Evolutionary conservation across 2,888 invertebrate species (phyloP).

Genomic region (Buathra laborator): DNA sequence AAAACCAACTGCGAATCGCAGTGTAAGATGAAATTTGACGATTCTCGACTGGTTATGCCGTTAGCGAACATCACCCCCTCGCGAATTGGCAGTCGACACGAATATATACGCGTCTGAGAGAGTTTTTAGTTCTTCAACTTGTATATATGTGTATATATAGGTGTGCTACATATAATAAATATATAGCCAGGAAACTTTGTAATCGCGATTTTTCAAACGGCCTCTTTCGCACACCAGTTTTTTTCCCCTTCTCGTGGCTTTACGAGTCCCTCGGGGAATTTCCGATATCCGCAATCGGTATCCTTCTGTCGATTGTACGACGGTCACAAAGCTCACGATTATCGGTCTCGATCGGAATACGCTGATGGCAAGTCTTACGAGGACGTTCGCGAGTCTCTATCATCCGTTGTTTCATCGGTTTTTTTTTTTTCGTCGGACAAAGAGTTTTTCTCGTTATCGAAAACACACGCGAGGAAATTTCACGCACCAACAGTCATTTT

Average conservation of each 20-base stretch:
- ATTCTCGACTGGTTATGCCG: neutral
- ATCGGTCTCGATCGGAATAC: constrained; percentile 27
- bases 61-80: constrained; percentile 1
- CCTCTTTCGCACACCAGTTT: neutral
- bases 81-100: neutral
- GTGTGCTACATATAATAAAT: neutral
- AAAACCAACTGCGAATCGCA: neutral
- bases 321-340: constrained; percentile 14
- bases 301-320: neutral
- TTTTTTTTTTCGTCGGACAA: neutral
- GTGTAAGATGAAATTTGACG: neutral
- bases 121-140: constrained; percentile 31
- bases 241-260: constrained; percentile 22
- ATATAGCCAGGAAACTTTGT: constrained; percentile 27
- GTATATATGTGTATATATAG: constrained; percentile 19
- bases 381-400: constrained; percentile 36
- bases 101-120: neutral
- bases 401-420: constrained; percentile 52
- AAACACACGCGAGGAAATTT: neutral
- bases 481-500: neutral
- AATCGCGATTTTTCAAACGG: constrained; percentile 37
- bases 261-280: constrained; percentile 57
- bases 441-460: neutral
- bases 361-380: constrained; percentile 35
- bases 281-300: constrained; percentile 58